These are phyloP conservation scores for Agriotes lineatus DNA, from an alignment of 2,888 invertebrate species.

Conservation along the genomic window DNA sequence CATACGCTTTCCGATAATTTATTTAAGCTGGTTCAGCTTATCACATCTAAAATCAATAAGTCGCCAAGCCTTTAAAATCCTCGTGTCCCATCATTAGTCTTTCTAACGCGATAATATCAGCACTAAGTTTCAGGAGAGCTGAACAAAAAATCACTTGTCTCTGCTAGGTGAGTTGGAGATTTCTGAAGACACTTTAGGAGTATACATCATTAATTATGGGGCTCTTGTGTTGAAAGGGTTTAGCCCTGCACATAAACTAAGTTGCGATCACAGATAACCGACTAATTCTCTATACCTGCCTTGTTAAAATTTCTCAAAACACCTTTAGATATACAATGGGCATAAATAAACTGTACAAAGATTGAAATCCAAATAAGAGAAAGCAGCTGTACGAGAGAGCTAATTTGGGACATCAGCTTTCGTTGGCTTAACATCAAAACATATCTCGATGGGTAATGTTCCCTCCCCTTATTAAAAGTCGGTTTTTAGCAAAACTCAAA, in stretches of 20 bases:
- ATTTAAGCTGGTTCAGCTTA: conserved; percentile 49
- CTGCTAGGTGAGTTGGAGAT: conserved; percentile 33
- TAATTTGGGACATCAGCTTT: background rate
- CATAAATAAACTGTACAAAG: conserved; percentile 26
- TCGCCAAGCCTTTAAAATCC: conserved; percentile 59
- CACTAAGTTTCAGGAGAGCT: conserved; percentile 37
- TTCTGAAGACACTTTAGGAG: conserved; percentile 45
- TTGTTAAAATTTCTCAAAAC: conserved; percentile 43
- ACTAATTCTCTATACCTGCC: conserved; percentile 43
- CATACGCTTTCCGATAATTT: conserved; percentile 42
- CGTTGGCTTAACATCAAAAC: no score
- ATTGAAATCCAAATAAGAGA: conserved; percentile 22
- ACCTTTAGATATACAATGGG: conserved; percentile 37
- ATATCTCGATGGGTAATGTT: no score
- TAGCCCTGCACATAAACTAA: conserved; percentile 41
- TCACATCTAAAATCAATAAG: conserved; percentile 58
- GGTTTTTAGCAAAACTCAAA: no score
- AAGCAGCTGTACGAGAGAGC: conserved; percentile 11
- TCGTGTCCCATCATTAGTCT: conserved; percentile 60
- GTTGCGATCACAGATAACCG: conserved; percentile 41
- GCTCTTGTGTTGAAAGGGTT: conserved; percentile 48
- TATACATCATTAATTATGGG: conserved; percentile 47
- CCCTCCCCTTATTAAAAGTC: no score
- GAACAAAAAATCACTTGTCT: conserved; percentile 44
- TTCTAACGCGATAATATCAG: conserved; percentile 58